Conservation (phyloP, 2,113 vertebrate species). For the Ursus arctos region DNA sequence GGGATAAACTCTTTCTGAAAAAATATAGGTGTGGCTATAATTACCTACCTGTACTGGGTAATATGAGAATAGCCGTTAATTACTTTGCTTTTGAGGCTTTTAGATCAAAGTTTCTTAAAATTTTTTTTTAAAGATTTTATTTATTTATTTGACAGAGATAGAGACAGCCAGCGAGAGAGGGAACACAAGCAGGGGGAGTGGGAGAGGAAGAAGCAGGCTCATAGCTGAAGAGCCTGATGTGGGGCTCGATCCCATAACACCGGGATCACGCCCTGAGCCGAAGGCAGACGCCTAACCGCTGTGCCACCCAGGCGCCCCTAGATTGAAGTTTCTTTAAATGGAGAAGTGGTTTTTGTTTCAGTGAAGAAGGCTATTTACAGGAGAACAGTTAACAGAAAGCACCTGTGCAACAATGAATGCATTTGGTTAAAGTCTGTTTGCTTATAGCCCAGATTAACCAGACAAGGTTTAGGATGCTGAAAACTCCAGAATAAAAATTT, state of each 20-base stretch:
- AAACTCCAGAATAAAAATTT: background rate
- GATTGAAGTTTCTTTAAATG: constrained; percentile 30
- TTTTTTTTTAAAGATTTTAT: no score
- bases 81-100: constrained; percentile 58
- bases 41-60: background rate
- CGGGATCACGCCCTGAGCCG: no score
- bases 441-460: background rate
- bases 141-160: no score
- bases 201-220: no score
- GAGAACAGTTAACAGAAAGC: background rate
- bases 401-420: background rate
- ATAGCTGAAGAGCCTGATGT: no score
- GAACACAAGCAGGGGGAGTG: no score
- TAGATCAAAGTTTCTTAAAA: constrained; percentile 57
- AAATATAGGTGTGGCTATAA: constrained; percentile 18
- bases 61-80: constrained; percentile 46
- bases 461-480: background rate
- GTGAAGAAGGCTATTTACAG: background rate
- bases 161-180: no score
- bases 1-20: constrained; percentile 41
- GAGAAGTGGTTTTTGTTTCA: background rate
- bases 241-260: no score
- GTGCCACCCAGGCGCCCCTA: no score
- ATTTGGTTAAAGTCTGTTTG: background rate
- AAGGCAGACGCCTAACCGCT: no score